Base-by-base conservation (phyloP, 2,113 vertebrate species). In the Spheniscus mendiculus region DNA sequence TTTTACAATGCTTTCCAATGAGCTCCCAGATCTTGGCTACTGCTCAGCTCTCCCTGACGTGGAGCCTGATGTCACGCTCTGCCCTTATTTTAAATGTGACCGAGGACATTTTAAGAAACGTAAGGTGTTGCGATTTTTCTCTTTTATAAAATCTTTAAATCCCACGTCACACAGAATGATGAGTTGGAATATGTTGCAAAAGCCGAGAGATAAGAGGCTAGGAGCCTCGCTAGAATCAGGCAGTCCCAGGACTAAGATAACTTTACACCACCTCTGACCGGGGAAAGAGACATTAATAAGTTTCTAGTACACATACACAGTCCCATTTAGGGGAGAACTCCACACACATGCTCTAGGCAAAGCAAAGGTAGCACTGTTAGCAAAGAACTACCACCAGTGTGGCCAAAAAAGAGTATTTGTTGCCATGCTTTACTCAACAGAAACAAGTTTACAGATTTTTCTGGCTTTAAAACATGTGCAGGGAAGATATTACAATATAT, bases 1-100 rank as follows among this genome's bases (percentile, higher is more conserved):
- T 87, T 96, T 96, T 81, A 96, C 89, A 94, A 87, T 89, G 85
- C 85, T 94, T 97, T 97, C 95, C 95, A 96, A 91, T 94, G 89
- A 97, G 96, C 82, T 96, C 29, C 73, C 83, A 96, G 65, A 93
- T 72, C 72, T 87, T 91, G 93, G 92, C 86, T 96, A 76, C 92
- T 71, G 82, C 83, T 98, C 94, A 52, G 83, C 78, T 94, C 58
- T 59, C 52, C 85, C 83, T 87, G 87, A 97, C 58, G 79, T 88
- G 92, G 42, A 91, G 65, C 56, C 32, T 95, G 96, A 97, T 97
- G 98, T 97, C 92, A 97, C 12, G 27, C 63, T 89, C 84, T 83
- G 56, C 69, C 92, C 87, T 95, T 95, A 72, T 85, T 90, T 95
- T 85, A 97, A 95, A 58, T 32, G 55, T 34, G 55, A 89, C 42